A percentile compares a stretch with the other conserved stretches of the same genome.
Conservation (phyloP, 1,140 invertebrate species). For the Acromyrmex echinatior region DNA sequence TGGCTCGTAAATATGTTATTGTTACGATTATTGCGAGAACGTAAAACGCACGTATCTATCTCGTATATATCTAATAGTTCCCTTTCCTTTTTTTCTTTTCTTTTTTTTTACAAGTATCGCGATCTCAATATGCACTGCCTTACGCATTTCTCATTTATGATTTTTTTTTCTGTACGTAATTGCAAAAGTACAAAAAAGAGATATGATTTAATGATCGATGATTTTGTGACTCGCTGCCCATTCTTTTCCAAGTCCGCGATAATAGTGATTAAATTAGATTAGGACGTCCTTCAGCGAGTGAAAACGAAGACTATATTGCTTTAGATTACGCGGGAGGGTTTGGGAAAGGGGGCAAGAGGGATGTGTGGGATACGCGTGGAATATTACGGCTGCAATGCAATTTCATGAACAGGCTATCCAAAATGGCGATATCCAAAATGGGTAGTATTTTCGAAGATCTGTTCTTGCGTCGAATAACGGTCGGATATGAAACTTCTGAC, state of each 20-base stretch:
- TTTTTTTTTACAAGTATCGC: neutral
- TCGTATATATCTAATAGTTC: neutral
- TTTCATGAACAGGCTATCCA: neutral
- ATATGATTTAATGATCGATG: slow-evolving; percentile 29
- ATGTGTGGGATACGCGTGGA: neutral
- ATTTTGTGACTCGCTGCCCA: neutral
- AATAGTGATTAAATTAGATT: slow-evolving; percentile 20
- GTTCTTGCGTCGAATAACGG: neutral
- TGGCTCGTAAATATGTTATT: slow-evolving; percentile 29
- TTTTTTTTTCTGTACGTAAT: slow-evolving; percentile 17
- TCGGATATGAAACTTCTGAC: neutral
- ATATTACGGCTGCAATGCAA: neutral
- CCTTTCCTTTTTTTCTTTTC: neutral
- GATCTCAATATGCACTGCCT: slow-evolving; percentile 28
- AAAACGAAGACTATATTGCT: slow-evolving; percentile 17
- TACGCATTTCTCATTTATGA: slow-evolving; percentile 15
- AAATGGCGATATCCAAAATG: neutral
- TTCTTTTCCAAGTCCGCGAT: neutral
- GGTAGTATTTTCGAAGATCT: neutral
- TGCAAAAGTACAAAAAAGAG: neutral
- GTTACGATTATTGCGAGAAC: slow-evolving; percentile 4
- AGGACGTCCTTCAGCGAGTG: neutral
- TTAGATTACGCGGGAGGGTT: neutral
- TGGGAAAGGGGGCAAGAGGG: neutral
- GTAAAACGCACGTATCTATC: neutral